Evolutionary conservation across 2,113 vertebrate genomes (phyloP), one percentile per base, ranked within the genome.

Genomic region (Euleptes europaea): DNA sequence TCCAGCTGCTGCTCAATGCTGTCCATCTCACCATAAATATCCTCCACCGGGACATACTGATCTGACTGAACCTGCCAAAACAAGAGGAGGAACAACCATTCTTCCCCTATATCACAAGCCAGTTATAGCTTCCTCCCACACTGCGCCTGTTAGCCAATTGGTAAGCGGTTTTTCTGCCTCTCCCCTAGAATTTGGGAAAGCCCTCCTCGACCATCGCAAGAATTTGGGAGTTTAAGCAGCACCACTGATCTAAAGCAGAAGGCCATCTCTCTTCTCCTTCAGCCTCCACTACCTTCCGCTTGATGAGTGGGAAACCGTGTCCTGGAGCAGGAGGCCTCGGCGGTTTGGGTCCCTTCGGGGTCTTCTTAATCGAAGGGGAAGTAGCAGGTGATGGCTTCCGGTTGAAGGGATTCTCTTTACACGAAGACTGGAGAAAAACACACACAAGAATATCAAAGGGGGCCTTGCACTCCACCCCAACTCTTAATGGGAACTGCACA

Each of bases 221-320:
- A 6, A 57, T 23, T 13, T 8, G 4, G 17, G 31, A 31, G 2
- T 12, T 26, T 73, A 40, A 84, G 35, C 47, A 49, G 11, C 0
- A 14, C 38, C 47, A 2, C 69, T 21, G 33, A 35, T 65, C 69
- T 7, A 28, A 17, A 57, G 71, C 54, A 77, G 72, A 12, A 0
- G 1, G 19, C 86, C 44, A 6, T 6, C 4, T n/a, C 38, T 49
- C 2, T 38, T 33, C 19, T 80, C 28, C 83, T 0, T 0, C 80
- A 2, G 2, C 54, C 26, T 26, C 57, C 17, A 17, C 85, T 89
- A 99, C 98, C 98, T 98, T 99, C 92, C 98, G 98, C 91, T 98
- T 99, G 93, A 99, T 98, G 84, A 99, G 97, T 0, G 98, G 98
- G 88, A 98, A 99, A 63, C 98, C 98, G 0, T 98, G 96, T 84